Percentiles rank a stretch among this genome's conserved stretches.
Conservation (phyloP, 2,113 vertebrate genomes). For the Caloenas nicobarica region DNA sequence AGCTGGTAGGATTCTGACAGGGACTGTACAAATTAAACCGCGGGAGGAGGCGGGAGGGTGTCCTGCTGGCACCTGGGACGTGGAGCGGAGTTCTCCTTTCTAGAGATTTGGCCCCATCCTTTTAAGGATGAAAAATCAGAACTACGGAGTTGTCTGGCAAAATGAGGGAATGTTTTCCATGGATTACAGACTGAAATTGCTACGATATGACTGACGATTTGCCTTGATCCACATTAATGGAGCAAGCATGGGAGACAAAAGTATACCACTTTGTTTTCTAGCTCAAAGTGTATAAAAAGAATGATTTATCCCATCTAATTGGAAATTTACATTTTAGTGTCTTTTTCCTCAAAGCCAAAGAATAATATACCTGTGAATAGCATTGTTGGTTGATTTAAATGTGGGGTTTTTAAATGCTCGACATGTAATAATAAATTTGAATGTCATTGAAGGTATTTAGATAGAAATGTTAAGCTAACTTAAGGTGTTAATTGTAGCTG, state of each 20-base stretch:
- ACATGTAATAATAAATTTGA: background rate
- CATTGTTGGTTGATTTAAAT: background rate
- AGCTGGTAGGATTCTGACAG: background rate
- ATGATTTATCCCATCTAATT: background rate
- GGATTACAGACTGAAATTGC: background rate
- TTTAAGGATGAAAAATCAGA: background rate
- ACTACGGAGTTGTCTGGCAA: background rate
- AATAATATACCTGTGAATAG: background rate
- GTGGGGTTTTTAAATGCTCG: background rate
- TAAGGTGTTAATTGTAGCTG: background rate
- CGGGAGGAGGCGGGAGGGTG: background rate
- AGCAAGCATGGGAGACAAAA: background rate
- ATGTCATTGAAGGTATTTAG: background rate
- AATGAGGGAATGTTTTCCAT: background rate
- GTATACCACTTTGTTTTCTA: background rate
- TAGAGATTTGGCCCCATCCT: background rate
- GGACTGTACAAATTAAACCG: background rate
- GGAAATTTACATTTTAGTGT: background rate
- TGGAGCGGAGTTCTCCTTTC: background rate
- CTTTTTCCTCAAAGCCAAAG: background rate
- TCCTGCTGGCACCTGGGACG: background rate
- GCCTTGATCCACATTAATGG: background rate
- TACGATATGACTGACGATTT: accelerated
- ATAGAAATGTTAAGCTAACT: background rate
- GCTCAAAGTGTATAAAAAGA: background rate